Conservation (phyloP, 2,888 invertebrate genomes). For the Macrophya alboannulata region DNA sequence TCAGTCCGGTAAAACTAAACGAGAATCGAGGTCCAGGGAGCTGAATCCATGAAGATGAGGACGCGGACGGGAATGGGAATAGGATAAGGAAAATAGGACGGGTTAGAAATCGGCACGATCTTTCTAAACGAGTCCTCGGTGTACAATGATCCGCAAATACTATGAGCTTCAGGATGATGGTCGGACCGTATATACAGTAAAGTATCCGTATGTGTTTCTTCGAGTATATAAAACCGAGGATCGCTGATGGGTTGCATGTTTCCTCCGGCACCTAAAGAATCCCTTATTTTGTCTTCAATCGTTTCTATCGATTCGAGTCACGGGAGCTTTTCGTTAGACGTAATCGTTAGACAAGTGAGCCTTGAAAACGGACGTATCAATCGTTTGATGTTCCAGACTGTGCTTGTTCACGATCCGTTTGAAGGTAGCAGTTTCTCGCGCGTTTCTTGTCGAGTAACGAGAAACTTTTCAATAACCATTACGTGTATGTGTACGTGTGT, state of each 20-base stretch:
- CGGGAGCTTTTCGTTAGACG: not conserved
- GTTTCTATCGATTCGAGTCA: constrained; percentile 18
- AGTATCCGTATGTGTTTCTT: not conserved
- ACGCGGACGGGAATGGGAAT: not conserved
- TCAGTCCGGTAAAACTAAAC: constrained; percentile 23
- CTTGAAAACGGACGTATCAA: constrained; percentile 29
- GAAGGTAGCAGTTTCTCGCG: not conserved
- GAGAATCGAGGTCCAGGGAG: constrained; percentile 9
- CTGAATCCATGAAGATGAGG: not conserved
- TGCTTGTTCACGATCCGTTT: constrained; percentile 28
- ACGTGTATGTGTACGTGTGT: not conserved
- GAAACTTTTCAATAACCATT: constrained; percentile 50
- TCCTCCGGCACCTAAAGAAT: not conserved
- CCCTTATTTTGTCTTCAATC: not conserved
- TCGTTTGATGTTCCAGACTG: constrained; percentile 36
- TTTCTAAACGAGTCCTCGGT: constrained; percentile 28
- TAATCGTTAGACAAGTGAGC: constrained; percentile 49
- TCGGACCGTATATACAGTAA: not conserved
- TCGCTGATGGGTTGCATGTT: not conserved
- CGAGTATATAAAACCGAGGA: not conserved
- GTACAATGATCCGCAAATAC: constrained; percentile 40
- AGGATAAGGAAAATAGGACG: not conserved
- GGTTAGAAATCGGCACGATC: constrained; percentile 41
- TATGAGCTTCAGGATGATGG: not conserved
- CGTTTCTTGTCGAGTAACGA: constrained; percentile 5